These are phyloP conservation scores for Cerastis rubricosa DNA, from an alignment of 2,888 invertebrate species.

Conservation along the genomic window DNA sequence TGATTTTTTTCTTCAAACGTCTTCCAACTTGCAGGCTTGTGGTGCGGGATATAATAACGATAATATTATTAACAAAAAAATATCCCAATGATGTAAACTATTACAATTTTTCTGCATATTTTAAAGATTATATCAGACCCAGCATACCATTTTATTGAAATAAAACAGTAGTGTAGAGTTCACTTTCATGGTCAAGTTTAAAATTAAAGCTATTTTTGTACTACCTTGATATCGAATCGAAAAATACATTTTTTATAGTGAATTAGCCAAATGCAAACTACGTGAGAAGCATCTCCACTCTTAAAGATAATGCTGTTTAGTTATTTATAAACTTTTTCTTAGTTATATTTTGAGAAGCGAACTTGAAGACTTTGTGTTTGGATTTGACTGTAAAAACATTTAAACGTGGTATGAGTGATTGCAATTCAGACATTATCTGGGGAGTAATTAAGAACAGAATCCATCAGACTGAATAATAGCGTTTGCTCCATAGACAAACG, in stretches of 20 bases:
- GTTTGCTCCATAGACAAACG: slow-evolving; percentile 8
- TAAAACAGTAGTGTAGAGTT: slow-evolving; percentile 21
- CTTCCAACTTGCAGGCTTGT: not conserved
- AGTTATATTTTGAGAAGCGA: slow-evolving; percentile 2
- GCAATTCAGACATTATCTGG: not conserved
- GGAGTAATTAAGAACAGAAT: slow-evolving; percentile 25
- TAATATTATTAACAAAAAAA: not conserved
- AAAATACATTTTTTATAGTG: not conserved
- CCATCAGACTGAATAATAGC: slow-evolving; percentile 17
- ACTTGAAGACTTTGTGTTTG: not conserved
- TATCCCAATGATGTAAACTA: not conserved
- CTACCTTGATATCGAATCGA: slow-evolving; percentile 11
- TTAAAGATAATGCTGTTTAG: not conserved
- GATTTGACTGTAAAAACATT: slow-evolving; percentile 17
- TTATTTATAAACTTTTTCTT: slow-evolving; percentile 13
- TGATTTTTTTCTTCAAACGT: not conserved
- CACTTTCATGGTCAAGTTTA: slow-evolving; percentile 33
- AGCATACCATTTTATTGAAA: slow-evolving; percentile 9
- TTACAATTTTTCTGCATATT: not conserved
- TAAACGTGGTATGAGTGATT: slow-evolving; percentile 12
- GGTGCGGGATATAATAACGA: not conserved
- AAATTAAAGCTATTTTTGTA: slow-evolving; percentile 11
- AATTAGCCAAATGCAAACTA: not conserved
- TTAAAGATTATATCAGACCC: slow-evolving; percentile 4
- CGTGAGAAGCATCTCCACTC: no score